Evolutionary conservation across 1,140 invertebrate genomes (phyloP), one percentile per base, ranked within the genome.

Genomic region (Dendrolimus punctatus): DNA sequence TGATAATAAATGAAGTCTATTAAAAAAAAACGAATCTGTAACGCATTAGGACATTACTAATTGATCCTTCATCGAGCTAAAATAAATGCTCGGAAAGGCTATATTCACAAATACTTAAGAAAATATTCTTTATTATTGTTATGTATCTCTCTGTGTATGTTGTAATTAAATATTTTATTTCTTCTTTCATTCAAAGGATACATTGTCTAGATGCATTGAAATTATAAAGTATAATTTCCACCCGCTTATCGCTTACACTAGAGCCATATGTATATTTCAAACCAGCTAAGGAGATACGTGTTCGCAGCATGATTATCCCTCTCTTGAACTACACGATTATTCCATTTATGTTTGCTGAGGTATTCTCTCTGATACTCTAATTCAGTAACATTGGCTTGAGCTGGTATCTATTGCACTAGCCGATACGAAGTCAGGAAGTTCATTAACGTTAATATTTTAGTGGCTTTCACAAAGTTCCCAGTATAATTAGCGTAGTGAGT

Each of bases 281-380:
- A 23, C 23, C 50, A 43, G 63, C 59, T 64, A 66, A 57, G 57
- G 42, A 52, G 62, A 58, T 66, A 72, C 61, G 58, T 66, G 51
- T 45, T 44, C 44, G 67, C 59, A 69, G 64, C 64, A 69, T 69
- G 65, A 72, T 73, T 73, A 73, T 65, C 62, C 51, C 52, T 62
- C 57, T 63, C 49, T 57, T 57, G 59, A 70, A 66, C 60, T 71
- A 78, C 76, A 82, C 63, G 78, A 73, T 73, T 73, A 81, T 81
- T 81, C 76, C 78, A 81, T 81, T 81, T 76, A 71, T 75, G 68
- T 73, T 69, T 70, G 52, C 51, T 55, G 51, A 52, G 57, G 63
- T 51, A 65, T 64, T 64, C 57, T 38, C 60, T 59, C 58, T 58
- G 57, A 67, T 57, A 54, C 57, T 71, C 70, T 76, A 75, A 75